Evolutionary conservation across 2,888 invertebrate genomes (phyloP).

Genomic region (Barypeithes pellucidus): DNA sequence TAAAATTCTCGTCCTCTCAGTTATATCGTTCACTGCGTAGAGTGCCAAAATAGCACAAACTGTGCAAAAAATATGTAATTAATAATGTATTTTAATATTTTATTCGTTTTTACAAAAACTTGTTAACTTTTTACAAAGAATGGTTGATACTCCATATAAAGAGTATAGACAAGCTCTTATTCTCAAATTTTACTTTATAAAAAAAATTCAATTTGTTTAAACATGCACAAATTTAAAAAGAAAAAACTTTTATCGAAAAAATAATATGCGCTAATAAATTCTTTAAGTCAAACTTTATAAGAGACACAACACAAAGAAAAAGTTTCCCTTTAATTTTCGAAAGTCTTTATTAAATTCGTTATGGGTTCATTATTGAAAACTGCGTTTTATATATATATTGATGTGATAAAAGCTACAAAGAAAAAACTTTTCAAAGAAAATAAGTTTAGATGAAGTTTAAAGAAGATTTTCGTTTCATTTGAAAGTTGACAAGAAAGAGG

Average conservation of each 20-base stretch:
- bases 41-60: no score
- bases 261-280: slow-evolving; percentile 15
- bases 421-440: slow-evolving; percentile 3
- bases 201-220: not conserved
- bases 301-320: slow-evolving; percentile 12
- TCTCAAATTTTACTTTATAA: not conserved
- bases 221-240: slow-evolving; percentile 6
- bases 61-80: no score
- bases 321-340: slow-evolving; percentile 9
- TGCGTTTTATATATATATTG: not conserved
- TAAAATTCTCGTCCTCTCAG: no score
- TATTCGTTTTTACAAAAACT: no score
- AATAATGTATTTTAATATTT: no score
- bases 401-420: slow-evolving; percentile 19
- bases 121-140: no score
- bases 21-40: no score
- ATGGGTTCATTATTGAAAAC: slow-evolving; percentile 7
- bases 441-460: not conserved
- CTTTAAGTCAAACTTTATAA: not conserved
- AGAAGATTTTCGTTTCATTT: not conserved
- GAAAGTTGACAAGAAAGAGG: not conserved
- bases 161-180: no score
- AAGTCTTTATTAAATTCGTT: slow-evolving; percentile 18
- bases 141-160: no score
- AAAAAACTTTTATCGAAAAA: slow-evolving; percentile 10